phyloP scores from a whole-genome alignment of 64 coral and sea anemone genomes.

The Dendronephthya gigantea region DNA sequence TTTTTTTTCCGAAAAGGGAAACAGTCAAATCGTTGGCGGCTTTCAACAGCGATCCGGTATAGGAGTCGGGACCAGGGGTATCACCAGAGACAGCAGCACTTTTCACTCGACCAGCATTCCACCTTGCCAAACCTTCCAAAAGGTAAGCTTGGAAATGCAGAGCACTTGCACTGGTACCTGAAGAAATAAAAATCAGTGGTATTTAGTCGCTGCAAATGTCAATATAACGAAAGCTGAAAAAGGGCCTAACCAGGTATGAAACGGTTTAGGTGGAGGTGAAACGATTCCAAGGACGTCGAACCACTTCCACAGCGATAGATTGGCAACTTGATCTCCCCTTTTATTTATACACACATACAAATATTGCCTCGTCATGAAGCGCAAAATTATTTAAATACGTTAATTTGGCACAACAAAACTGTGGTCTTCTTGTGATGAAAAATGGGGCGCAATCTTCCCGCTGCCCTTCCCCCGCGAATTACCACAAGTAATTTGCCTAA shows the following conservation, averaged over 20 bases:
- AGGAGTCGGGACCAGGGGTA: neutral
- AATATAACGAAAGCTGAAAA: too few species aligned
- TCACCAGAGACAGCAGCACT: too few species aligned
- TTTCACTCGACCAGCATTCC: neutral
- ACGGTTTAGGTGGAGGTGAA: neutral
- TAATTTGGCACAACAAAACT: too few species aligned
- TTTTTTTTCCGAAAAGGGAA: too few species aligned
- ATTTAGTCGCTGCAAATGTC: too few species aligned
- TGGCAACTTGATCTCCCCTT: neutral
- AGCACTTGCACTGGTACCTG: neutral
- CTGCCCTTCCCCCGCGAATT: neutral
- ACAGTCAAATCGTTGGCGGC: too few species aligned
- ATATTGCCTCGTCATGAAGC: too few species aligned
- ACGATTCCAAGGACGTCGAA: constrained; percentile 10
- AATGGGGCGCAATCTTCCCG: neutral
- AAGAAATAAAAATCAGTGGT: too few species aligned
- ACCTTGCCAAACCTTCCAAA: neutral
- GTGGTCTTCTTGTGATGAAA: neutral
- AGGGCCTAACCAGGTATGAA: constrained; percentile 4
- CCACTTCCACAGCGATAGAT: neutral
- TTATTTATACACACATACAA: too few species aligned
- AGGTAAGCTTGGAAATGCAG: neutral
- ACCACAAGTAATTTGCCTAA: neutral
- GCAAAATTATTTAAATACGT: too few species aligned
- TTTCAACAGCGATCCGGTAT: too few species aligned